Evolutionary conservation across 2,888 invertebrate genomes (phyloP).

Genomic region (Enchytraeus crypticus): DNA sequence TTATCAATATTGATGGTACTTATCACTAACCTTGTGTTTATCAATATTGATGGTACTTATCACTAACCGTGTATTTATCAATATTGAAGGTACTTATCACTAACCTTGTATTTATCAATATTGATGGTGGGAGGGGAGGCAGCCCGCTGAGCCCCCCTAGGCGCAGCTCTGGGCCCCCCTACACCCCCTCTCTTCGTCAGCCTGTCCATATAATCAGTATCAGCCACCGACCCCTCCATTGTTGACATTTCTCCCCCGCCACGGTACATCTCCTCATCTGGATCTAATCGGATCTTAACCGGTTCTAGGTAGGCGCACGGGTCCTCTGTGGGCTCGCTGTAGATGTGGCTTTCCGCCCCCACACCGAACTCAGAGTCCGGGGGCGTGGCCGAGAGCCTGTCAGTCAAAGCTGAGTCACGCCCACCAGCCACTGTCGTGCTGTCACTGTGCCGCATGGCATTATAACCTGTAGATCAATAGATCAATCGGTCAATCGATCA

Average conservation of each 20-base stretch:
- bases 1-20: background rate
- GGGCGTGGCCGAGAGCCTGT: slow-evolving; percentile 8
- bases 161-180: slow-evolving; percentile 23
- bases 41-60: background rate
- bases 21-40: background rate
- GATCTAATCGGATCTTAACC: slow-evolving; percentile 10
- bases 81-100: background rate
- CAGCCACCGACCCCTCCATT: slow-evolving; percentile 41
- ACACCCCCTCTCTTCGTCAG: slow-evolving; percentile 18
- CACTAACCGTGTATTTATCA: background rate
- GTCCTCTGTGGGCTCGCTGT: slow-evolving; percentile 20
- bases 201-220: slow-evolving; percentile 40
- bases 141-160: slow-evolving; percentile 13
- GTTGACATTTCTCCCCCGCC: slow-evolving; percentile 33
- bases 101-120: slow-evolving; percentile 24
- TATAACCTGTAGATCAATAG: too few species aligned
- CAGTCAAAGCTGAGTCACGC: slow-evolving; percentile 13
- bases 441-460: too few species aligned
- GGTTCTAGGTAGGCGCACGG: slow-evolving; percentile 25
- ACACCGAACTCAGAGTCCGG: slow-evolving; percentile 7
- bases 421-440: too few species aligned
- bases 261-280: slow-evolving; percentile 6
- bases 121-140: slow-evolving; percentile 8
- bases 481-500: too few species aligned
- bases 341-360: slow-evolving; percentile 8